Evolutionary conservation across 2,888 invertebrate genomes (phyloP).

Genomic region (Nyleta sp.): DNA sequence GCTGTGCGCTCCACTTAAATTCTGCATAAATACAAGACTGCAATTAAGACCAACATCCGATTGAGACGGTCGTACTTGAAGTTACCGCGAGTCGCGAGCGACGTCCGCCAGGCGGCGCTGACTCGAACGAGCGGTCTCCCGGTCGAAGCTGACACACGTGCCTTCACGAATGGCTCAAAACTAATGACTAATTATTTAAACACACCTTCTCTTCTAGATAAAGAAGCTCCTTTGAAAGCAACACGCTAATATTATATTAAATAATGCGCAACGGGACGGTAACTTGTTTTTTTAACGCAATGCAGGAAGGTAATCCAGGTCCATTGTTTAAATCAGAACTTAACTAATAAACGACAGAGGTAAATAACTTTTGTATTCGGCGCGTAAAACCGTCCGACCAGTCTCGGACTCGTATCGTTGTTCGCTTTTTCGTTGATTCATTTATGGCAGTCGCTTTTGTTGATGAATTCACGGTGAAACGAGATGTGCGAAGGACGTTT

Average conservation of each 20-base stretch:
- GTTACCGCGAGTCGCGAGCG: background rate
- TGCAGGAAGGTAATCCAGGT: constrained; percentile 53
- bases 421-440: constrained; percentile 37
- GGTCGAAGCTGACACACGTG: background rate
- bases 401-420: constrained; percentile 6
- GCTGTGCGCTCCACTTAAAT: too few relatives aligned
- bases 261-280: constrained; percentile 23
- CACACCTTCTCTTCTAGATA: constrained; percentile 57
- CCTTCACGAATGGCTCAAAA: constrained; percentile 49
- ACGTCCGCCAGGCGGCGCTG: constrained; percentile 8
- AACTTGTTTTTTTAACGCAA: constrained; percentile 42
- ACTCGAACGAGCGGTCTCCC: too few relatives aligned
- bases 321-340: constrained; percentile 33
- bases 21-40: too few relatives aligned
- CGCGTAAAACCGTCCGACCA: background rate
- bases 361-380: constrained; percentile 15
- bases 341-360: constrained; percentile 39
- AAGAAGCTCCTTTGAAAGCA: constrained; percentile 54
- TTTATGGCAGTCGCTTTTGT: constrained; percentile 2
- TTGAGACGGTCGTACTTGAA: constrained; percentile 23
- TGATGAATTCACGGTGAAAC: background rate
- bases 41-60: too few relatives aligned
- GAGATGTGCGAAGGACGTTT: constrained; percentile 15
- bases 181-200: constrained; percentile 60
- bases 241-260: constrained; percentile 49